Evolutionary conservation across 2,113 vertebrate species (phyloP).

Genomic region (Halichoeres trimaculatus): DNA sequence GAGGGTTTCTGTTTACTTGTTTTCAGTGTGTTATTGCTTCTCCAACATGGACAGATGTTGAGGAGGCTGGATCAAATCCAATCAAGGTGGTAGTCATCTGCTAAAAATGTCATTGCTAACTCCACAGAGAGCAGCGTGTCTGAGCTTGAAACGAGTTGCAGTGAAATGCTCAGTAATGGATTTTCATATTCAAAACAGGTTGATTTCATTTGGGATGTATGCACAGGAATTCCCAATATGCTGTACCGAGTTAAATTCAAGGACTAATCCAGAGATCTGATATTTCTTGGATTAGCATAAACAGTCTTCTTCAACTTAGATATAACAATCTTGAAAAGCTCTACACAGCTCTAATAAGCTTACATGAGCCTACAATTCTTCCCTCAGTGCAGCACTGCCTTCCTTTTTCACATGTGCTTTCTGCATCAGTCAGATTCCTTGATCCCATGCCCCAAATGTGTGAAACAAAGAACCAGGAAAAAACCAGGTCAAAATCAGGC

Average conservation of each 20-base stretch:
- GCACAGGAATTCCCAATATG: conserved; percentile 5
- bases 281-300: background rate
- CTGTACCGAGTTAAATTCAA: background rate
- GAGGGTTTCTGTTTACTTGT: conserved; percentile 1
- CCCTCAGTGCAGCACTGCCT: background rate
- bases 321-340: conserved; percentile 21
- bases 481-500: conserved; percentile 45
- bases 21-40: conserved; percentile 23
- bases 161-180: background rate
- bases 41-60: conserved; percentile 13
- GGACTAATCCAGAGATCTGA: conserved; percentile 10
- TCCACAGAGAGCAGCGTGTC: conserved; percentile 40
- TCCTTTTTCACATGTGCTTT: conserved; percentile 18
- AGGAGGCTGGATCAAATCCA: conserved; percentile 39
- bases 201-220: conserved; percentile 9
- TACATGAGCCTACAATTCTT: conserved; percentile 3
- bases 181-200: conserved; percentile 25
- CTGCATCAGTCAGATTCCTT: conserved; percentile 24
- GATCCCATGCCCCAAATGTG: conserved; percentile 16
- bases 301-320: background rate
- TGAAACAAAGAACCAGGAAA: conserved; percentile 30
- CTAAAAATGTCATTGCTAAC: conserved; percentile 48
- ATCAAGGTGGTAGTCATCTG: background rate
- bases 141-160: conserved; percentile 11
- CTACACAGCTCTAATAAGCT: background rate